Percentiles rank a stretch among this genome's conserved stretches.
Conservation (phyloP, 2,888 invertebrate species). For the Noctua janthina region DNA sequence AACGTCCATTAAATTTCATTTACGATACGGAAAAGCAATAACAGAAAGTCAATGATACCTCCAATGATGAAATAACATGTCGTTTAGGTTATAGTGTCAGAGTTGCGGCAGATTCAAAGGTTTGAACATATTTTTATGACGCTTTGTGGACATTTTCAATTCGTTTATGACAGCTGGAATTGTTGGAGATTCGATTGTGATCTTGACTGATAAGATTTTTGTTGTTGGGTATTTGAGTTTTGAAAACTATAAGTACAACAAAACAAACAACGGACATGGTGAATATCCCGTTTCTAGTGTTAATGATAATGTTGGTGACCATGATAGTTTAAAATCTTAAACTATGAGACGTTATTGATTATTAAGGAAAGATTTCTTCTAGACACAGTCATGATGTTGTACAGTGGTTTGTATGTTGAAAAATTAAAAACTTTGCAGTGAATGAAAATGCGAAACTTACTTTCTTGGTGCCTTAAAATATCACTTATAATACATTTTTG, state of each 20-base stretch:
- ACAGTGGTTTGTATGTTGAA: not conserved
- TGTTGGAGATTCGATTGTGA: not conserved
- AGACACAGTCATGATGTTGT: not conserved
- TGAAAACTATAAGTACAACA: not conserved
- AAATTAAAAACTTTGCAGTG: not conserved
- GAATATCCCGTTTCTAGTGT: no score
- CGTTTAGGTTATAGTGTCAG: constrained; percentile 63
- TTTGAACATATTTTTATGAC: constrained; percentile 41
- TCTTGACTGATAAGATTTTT: constrained; percentile 19
- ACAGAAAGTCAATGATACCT: constrained; percentile 66
- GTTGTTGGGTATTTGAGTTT: not conserved
- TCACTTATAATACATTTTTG: not conserved
- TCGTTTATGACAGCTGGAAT: constrained; percentile 45
- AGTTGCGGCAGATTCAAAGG: constrained; percentile 54
- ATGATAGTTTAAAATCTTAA: no score
- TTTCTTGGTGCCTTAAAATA: not conserved
- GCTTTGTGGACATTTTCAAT: constrained; percentile 36
- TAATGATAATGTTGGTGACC: no score
- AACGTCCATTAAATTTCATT: constrained; percentile 69
- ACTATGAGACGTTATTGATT: not conserved
- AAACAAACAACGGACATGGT: no score
- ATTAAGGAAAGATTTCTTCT: not conserved
- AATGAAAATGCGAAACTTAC: not conserved
- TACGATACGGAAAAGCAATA: constrained; percentile 66
- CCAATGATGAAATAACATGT: constrained; percentile 68